phyloP scores from a whole-genome alignment of 2,797 vertebrate species.

The Mionectes olivaceus region DNA sequence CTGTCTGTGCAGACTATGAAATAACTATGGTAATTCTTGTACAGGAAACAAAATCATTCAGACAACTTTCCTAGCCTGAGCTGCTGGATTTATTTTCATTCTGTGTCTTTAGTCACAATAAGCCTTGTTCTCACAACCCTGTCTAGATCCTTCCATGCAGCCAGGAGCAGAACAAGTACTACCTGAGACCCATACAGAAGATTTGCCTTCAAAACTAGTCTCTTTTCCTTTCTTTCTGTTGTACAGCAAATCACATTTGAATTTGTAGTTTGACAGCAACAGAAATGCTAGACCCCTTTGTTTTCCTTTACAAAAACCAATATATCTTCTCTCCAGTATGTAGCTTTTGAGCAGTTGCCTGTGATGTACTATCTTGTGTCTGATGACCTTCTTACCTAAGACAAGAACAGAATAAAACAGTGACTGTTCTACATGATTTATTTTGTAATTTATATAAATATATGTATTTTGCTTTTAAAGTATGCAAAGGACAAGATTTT shows the following conservation, averaged over 20 bases:
- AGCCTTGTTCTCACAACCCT: background rate
- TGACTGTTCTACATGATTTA: background rate
- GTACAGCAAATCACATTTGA: background rate
- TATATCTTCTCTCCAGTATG: background rate
- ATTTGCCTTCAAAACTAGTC: background rate
- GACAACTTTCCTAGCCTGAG: background rate
- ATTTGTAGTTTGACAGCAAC: background rate
- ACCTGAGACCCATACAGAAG: background rate
- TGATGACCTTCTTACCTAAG: background rate
- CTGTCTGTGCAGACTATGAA: background rate
- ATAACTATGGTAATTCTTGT: background rate
- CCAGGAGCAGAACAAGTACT: background rate
- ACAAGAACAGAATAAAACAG: background rate
- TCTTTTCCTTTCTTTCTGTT: background rate
- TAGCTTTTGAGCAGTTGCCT: background rate
- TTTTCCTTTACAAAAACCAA: background rate
- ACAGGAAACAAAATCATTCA: background rate
- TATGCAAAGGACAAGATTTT: background rate
- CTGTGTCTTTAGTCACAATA: background rate
- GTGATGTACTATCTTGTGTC: background rate
- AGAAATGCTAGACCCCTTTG: background rate
- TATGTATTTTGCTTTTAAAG: background rate
- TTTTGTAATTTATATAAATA: background rate
- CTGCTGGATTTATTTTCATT: background rate
- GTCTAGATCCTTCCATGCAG: background rate